Evolutionary conservation across 1,140 invertebrate species (phyloP).

Genomic region (Hyphantria cunea): DNA sequence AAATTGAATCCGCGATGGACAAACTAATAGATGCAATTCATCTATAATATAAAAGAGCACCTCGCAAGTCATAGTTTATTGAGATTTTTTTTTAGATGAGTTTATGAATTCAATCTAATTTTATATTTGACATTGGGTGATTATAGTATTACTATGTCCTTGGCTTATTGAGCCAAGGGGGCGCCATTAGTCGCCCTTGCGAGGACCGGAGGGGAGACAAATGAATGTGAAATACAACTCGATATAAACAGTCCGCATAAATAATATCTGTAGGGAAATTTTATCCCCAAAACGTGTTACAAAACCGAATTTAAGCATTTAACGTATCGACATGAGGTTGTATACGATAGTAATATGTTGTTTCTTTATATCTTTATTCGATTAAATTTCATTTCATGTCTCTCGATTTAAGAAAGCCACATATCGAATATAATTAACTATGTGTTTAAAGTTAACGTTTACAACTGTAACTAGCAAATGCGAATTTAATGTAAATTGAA

Average conservation of each 20-base stretch:
- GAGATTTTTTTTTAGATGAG: background rate
- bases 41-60: too few relatives aligned
- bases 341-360: too few relatives aligned
- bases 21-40: too few relatives aligned
- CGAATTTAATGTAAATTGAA: background rate
- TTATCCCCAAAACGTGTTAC: background rate
- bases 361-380: too few relatives aligned
- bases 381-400: too few relatives aligned
- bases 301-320: too few relatives aligned
- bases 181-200: conserved; percentile 16
- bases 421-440: background rate
- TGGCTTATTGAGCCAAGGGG: conserved; percentile 21
- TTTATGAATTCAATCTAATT: background rate
- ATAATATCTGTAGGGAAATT: background rate
- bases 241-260: conserved; percentile 7
- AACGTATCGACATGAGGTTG: too few relatives aligned
- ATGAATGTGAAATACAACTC: conserved; percentile 1
- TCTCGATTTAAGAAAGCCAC: background rate
- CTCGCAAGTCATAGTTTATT: background rate
- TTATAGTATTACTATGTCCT: conserved; percentile 13
- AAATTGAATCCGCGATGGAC: background rate
- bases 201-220: conserved; percentile 7
- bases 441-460: background rate
- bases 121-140: conserved; percentile 17
- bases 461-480: background rate